Conservation (phyloP, 2,113 vertebrate species). For the Prinia subflava region DNA sequence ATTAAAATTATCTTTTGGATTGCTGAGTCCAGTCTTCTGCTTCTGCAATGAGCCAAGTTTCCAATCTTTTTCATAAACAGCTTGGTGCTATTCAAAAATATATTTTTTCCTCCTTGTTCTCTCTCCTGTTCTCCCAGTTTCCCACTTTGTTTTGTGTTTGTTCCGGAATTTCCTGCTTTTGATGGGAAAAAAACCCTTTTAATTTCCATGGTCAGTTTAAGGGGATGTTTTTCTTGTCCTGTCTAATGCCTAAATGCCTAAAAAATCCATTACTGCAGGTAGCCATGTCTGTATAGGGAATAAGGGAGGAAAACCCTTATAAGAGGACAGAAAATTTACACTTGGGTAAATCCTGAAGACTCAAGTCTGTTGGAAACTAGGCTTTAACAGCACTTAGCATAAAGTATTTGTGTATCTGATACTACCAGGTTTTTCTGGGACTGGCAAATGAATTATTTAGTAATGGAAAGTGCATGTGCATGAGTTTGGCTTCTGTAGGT, state of each 20-base stretch:
- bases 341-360: neutral
- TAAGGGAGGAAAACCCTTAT: neutral
- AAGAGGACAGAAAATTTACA: neutral
- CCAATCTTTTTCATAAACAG: neutral
- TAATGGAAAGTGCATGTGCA: neutral
- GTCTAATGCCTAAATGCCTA: neutral
- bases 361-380: neutral
- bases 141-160: neutral
- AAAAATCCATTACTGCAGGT: neutral
- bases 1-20: neutral
- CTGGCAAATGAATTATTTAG: neutral
- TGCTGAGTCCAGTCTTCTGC: neutral
- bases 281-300: neutral
- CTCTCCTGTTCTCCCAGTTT: neutral
- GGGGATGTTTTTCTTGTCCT: neutral
- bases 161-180: neutral
- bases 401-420: neutral
- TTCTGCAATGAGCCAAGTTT: neutral
- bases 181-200: neutral
- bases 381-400: neutral
- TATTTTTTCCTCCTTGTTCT: neutral
- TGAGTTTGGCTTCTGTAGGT: neutral
- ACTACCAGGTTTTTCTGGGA: neutral
- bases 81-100: neutral
- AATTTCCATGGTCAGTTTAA: neutral